Evolutionary conservation across 2,888 invertebrate species (phyloP).

Genomic region (Athalia cordata): DNA sequence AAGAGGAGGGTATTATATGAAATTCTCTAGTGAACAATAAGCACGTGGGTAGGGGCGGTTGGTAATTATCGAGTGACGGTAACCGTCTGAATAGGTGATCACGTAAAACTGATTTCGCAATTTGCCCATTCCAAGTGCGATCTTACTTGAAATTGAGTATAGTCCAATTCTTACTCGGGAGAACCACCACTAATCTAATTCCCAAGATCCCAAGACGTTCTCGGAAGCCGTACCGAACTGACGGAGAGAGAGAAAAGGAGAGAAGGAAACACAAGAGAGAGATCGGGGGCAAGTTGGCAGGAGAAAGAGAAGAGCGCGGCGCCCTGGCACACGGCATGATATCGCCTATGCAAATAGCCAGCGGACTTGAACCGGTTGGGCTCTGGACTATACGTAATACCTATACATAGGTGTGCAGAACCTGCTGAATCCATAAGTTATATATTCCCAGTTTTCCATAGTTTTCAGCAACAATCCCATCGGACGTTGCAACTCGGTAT

Average conservation of each 20-base stretch:
- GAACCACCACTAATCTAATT: constrained; percentile 74
- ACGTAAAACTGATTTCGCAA: constrained; percentile 74
- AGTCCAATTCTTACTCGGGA: constrained; percentile 71
- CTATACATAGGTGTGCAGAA: not conserved
- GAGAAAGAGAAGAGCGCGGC: constrained; percentile 52
- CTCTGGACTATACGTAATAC: constrained; percentile 17
- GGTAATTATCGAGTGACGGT: constrained; percentile 63
- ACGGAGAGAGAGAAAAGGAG: constrained; percentile 11
- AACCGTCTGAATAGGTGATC: constrained; percentile 74
- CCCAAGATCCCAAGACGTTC: constrained; percentile 69
- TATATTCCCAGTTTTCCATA: constrained; percentile 11
- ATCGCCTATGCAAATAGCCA: constrained; percentile 73
- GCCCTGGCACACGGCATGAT: constrained; percentile 67
- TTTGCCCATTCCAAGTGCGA: constrained; percentile 70
- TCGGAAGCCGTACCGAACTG: constrained; percentile 46
- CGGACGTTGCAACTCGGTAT: not conserved
- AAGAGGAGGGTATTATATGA: not conserved
- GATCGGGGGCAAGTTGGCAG: constrained; percentile 51
- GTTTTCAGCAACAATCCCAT: constrained; percentile 21
- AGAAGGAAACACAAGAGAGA: constrained; percentile 7
- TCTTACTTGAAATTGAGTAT: constrained; percentile 73
- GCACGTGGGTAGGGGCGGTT: constrained; percentile 21
- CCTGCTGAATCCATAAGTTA: constrained; percentile 1
- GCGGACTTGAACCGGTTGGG: constrained; percentile 72
- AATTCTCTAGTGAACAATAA: constrained; percentile 29